Evolutionary conservation across 2,113 vertebrate species (phyloP), one percentile per base, ranked within the genome.

Genomic region (Hemibagrus wyckioides): DNA sequence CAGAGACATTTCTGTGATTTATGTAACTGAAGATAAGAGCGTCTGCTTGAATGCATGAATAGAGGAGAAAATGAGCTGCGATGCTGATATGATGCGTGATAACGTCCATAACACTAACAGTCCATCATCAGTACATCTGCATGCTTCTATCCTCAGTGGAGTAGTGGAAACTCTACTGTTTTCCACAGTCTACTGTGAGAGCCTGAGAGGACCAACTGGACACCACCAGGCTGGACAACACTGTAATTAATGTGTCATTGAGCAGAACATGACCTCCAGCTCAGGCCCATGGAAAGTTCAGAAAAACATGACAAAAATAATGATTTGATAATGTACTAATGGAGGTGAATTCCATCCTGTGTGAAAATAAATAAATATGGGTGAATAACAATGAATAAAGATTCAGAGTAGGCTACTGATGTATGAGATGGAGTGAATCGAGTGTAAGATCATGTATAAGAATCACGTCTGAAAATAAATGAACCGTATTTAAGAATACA

Each of bases 41-140:
- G 1, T 77, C 44, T 50, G 39, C 41, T 13, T n/a, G 10, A 75
- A 28, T 13, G 19, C 4, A 21, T 44, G 23, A 41, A 25, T 13
- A 11, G 21, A 73, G 75, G 48, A 33, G 56, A 80, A 71, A 89
- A 85, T 61, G 76, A 50, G 65, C 48, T 33, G 39, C 14, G 33
- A 48, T 88, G 83, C 30, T 19, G 44, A 76, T 8, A 76, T 52
- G 76, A 52, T 71, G 33, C 61, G 25, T n/a, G 80, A 87, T 89
- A 89, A 83, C 21, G 83, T 83, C 65, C 36, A 33, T 65, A 85
- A 85, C 65, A 84, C 83, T 85, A 81, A 86, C 80, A 87, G 87
- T 48, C 5, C 44, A 48, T 54, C 79, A 86, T 21, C 30, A 14
- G 63, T 25, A 48, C 50, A 50, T 57, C 25, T 73, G 73, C 57